phyloP scores from a whole-genome alignment of 2,888 invertebrate genomes.

The Ichneumon xanthorius region DNA sequence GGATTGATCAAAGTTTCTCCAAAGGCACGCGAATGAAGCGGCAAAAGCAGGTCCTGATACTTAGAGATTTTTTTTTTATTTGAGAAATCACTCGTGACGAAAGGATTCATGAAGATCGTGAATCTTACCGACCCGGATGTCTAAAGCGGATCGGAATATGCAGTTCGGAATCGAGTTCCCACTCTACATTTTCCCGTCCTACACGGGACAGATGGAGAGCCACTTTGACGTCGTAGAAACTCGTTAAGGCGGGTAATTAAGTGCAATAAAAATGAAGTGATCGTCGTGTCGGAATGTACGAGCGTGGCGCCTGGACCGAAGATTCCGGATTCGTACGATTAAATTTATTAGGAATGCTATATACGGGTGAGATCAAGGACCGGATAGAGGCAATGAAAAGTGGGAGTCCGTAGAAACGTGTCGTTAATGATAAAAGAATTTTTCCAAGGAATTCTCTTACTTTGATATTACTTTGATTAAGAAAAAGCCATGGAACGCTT shows the following conservation, averaged over 20 bases:
- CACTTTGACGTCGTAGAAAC: not conserved
- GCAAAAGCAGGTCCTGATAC: no score
- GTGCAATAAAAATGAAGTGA: slow-evolving; percentile 46
- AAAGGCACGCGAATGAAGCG: no score
- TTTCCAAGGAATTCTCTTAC: slow-evolving; percentile 22
- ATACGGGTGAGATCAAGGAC: slow-evolving; percentile 25
- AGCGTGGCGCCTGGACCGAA: slow-evolving; percentile 16
- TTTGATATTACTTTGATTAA: slow-evolving; percentile 14
- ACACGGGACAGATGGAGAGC: not conserved
- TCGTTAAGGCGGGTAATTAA: slow-evolving; percentile 33
- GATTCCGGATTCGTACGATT: slow-evolving; percentile 42
- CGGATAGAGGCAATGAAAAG: not conserved
- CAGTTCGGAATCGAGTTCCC: not conserved
- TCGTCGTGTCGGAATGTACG: slow-evolving; percentile 9
- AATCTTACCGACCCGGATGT: no score
- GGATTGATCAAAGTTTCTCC: no score
- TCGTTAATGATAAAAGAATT: slow-evolving; percentile 19
- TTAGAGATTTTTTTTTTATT: no score
- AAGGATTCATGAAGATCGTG: no score
- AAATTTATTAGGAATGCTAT: slow-evolving; percentile 40
- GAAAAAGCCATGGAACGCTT: slow-evolving; percentile 2
- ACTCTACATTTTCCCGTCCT: not conserved
- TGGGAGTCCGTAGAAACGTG: not conserved
- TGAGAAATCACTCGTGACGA: no score
- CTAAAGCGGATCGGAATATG: no score